Conservation (phyloP, 2,113 vertebrate species). For the Phrynocephalus versicolor region DNA sequence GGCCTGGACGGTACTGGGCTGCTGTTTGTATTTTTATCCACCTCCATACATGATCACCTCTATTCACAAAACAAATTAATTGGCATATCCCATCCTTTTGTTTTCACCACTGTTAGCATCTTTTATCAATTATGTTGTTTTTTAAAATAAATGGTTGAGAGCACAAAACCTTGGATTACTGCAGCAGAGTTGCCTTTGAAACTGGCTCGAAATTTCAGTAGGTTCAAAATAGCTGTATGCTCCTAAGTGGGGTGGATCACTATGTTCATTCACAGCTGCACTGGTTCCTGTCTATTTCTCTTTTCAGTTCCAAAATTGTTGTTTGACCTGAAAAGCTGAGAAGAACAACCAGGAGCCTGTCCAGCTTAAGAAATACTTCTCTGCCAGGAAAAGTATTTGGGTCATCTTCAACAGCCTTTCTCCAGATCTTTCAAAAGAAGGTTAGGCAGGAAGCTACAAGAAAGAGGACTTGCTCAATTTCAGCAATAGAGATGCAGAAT, state of each 20-base stretch:
- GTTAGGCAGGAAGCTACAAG: neutral
- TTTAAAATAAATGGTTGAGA: constrained; percentile 43
- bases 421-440: neutral
- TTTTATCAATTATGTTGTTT: constrained; percentile 43
- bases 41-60: no score
- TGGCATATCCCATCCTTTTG: constrained; percentile 46
- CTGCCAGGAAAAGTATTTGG: no score
- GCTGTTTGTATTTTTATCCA: no score
- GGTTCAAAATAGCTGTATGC: neutral
- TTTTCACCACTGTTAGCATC: neutral
- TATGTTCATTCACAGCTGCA: neutral
- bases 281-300: neutral
- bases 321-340: neutral
- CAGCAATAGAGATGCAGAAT: no score
- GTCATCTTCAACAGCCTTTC: no score
- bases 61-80: constrained; percentile 45
- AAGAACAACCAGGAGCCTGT: neutral
- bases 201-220: neutral
- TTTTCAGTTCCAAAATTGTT: neutral
- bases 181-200: neutral
- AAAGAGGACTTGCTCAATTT: neutral
- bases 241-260: no score
- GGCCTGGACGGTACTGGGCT: no score
- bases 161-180: constrained; percentile 43
- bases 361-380: neutral